phyloP scores from a whole-genome alignment of 2,797 vertebrate species.

The Anableps anableps region DNA sequence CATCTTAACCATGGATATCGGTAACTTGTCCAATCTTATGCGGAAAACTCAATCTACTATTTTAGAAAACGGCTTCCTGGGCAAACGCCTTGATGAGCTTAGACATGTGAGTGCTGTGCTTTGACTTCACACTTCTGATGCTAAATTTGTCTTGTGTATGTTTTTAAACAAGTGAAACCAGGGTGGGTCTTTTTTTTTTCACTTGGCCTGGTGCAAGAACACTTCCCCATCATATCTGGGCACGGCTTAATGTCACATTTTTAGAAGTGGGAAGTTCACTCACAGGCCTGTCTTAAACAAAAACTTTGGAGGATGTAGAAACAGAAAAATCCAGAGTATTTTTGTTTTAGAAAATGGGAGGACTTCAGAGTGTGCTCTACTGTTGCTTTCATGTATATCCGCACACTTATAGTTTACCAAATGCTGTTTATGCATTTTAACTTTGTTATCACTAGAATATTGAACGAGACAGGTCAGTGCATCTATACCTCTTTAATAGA shows the following conservation, averaged over 20 bases:
- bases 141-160: not conserved
- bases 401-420: not conserved
- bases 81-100: constrained; percentile 36
- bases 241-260: not conserved
- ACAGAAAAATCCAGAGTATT: too few relatives aligned
- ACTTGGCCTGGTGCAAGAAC: constrained; percentile 5
- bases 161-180: not conserved
- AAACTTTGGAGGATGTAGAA: not conserved
- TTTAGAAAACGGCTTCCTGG: constrained; percentile 61
- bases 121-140: constrained; percentile 28
- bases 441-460: not conserved
- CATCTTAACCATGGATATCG: constrained; percentile 71
- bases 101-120: constrained; percentile 73
- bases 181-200: constrained; percentile 18
- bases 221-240: not conserved
- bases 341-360: constrained; percentile 13
- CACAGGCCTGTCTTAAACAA: not conserved
- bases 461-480: not conserved
- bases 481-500: not conserved
- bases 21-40: constrained; percentile 68
- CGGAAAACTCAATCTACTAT: constrained; percentile 73
- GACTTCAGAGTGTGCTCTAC: not conserved
- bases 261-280: not conserved
- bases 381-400: not conserved
- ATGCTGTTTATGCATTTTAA: not conserved